Evolutionary conservation across 2,888 invertebrate genomes (phyloP).

Genomic region (Maniola hyperantus): DNA sequence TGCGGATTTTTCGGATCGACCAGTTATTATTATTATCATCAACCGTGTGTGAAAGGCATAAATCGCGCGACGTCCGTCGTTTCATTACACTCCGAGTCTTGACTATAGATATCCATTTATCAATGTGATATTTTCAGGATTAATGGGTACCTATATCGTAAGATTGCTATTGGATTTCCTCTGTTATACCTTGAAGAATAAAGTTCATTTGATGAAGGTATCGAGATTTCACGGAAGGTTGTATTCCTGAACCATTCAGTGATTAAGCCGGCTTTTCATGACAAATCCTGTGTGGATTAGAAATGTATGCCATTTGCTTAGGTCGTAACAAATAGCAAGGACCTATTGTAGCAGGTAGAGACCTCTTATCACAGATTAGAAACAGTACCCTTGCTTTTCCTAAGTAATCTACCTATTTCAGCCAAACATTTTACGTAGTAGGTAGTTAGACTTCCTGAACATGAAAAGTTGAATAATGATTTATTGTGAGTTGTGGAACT

Average conservation of each 20-base stretch:
- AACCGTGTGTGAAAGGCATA: not conserved
- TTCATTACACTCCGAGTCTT: not conserved
- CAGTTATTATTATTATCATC: too few species aligned
- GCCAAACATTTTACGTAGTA: too few species aligned
- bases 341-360: not conserved
- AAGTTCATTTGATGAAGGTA: slow-evolving; percentile 7
- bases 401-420: too few species aligned
- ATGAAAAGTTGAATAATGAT: too few species aligned
- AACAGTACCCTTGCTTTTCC: too few species aligned
- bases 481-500: too few species aligned
- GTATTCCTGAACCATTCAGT: slow-evolving; percentile 7
- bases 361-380: not conserved
- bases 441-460: too few species aligned
- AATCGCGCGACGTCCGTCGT: slow-evolving; percentile 28
- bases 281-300: slow-evolving; percentile 27
- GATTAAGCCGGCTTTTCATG: slow-evolving; percentile 31
- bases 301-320: slow-evolving; percentile 16
- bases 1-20: not conserved
- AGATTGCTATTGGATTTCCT: slow-evolving; percentile 4
- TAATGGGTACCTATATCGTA: slow-evolving; percentile 13
- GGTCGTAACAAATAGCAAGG: not conserved
- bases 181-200: slow-evolving; percentile 7
- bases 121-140: slow-evolving; percentile 32
- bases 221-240: not conserved
- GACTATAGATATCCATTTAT: slow-evolving; percentile 22